Percentiles rank a stretch among this genome's conserved stretches.
phyloP scores from a whole-genome alignment of 2,888 invertebrate species.

The Drosophila tripunctata region DNA sequence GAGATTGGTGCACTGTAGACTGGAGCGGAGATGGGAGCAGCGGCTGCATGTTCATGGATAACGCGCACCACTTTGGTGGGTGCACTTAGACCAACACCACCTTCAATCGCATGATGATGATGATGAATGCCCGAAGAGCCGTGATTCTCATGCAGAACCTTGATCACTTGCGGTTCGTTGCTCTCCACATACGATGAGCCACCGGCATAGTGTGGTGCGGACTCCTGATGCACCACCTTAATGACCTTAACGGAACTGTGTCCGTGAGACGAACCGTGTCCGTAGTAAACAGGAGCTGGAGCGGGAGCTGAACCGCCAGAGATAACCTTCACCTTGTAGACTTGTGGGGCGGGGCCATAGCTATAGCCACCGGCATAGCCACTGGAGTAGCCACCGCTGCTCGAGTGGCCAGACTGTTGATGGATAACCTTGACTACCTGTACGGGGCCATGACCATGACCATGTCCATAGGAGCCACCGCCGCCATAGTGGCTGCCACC shows the following conservation, averaged over 20 bases:
- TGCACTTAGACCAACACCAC: constrained; percentile 20
- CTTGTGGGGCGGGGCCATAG: constrained; percentile 60
- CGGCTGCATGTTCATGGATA: constrained; percentile 72
- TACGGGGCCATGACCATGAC: constrained; percentile 41
- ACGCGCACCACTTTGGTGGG: constrained; percentile 74
- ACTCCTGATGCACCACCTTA: constrained; percentile 67
- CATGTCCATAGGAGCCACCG: constrained; percentile 47
- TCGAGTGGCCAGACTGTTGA: constrained; percentile 52
- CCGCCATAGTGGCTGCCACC: constrained; percentile 45
- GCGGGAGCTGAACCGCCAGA: constrained; percentile 41
- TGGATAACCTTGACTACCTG: constrained; percentile 66
- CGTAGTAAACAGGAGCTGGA: constrained; percentile 42
- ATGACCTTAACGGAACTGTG: constrained; percentile 70
- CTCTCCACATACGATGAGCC: constrained; percentile 43
- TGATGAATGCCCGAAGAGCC: constrained; percentile 11
- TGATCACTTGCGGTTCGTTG: constrained; percentile 49
- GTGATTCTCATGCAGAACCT: constrained; percentile 66
- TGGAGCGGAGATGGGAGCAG: constrained; percentile 41
- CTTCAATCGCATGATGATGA: not conserved
- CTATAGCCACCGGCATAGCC: constrained; percentile 62
- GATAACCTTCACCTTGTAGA: constrained; percentile 72
- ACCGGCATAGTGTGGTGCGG: constrained; percentile 2
- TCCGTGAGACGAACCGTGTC: not conserved
- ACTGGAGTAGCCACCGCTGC: constrained; percentile 15
- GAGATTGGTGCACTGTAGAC: constrained; percentile 33